phyloP scores from a whole-genome alignment of 2,113 vertebrate genomes.

The Istiophorus platypterus region DNA sequence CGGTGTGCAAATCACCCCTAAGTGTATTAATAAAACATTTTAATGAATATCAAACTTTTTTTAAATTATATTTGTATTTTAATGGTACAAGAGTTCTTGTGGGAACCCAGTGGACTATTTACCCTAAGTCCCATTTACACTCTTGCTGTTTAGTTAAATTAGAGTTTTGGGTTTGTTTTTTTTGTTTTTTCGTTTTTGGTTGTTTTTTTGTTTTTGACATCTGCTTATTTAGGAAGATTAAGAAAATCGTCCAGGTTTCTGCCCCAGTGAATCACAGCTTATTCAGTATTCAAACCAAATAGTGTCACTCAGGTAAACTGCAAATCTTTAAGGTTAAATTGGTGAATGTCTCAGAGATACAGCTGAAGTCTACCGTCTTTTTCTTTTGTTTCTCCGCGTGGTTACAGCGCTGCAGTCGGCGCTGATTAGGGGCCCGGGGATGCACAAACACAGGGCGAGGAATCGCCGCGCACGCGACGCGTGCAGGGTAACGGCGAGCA shows the following conservation, averaged over 20 bases:
- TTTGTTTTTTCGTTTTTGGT: too few relatives aligned
- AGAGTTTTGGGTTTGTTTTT: too few relatives aligned
- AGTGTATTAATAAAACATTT: neutral
- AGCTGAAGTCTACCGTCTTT: neutral
- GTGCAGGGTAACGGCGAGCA: neutral
- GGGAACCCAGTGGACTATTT: neutral
- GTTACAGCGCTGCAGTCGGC: neutral
- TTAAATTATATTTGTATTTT: neutral
- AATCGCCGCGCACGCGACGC: too few relatives aligned
- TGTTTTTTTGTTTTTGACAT: neutral
- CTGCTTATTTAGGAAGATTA: too few relatives aligned
- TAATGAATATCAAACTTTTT: neutral
- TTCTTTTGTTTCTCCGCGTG: neutral
- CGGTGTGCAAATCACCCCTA: conserved; percentile 46
- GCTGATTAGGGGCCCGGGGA: neutral
- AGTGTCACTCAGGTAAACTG: neutral
- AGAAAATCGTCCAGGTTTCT: neutral
- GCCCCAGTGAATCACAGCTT: neutral
- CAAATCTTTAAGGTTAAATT: neutral
- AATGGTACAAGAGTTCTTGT: neutral
- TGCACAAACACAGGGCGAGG: neutral
- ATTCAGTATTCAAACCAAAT: neutral
- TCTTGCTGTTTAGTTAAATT: neutral
- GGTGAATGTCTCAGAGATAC: neutral
- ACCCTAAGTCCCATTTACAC: neutral